phyloP scores from a whole-genome alignment of 2,113 vertebrate genomes.

The Varanus komodoensis region DNA sequence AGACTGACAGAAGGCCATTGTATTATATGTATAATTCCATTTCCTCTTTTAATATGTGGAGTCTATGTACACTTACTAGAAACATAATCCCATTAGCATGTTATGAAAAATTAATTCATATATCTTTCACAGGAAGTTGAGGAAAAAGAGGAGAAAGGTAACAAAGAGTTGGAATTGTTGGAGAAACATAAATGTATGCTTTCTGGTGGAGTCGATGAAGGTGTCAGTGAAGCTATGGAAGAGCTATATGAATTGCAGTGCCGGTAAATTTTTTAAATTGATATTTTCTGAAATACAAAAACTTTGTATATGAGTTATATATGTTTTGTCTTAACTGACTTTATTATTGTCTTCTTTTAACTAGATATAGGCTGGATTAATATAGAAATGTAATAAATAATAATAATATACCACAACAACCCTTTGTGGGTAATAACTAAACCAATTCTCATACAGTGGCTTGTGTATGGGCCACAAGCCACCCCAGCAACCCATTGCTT shows the following conservation, averaged over 20 bases:
- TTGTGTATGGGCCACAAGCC: too few relatives aligned
- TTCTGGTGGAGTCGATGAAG: constrained; percentile 78
- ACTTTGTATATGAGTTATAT: neutral
- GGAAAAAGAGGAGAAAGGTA: constrained; percentile 78
- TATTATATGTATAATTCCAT: neutral
- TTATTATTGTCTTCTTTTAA: neutral
- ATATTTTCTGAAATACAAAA: neutral
- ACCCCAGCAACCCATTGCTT: too few relatives aligned
- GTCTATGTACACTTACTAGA: neutral
- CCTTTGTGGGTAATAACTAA: too few relatives aligned
- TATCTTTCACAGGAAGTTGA: constrained; percentile 72
- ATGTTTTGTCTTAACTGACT: neutral
- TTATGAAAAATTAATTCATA: neutral
- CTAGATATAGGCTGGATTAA: too few relatives aligned
- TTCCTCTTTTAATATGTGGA: neutral
- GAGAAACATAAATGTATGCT: constrained; percentile 79
- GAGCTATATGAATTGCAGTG: constrained; percentile 75
- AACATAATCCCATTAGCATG: neutral
- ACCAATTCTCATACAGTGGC: too few relatives aligned
- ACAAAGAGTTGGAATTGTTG: constrained; percentile 74
- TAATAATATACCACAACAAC: too few relatives aligned
- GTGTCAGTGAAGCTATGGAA: constrained; percentile 77
- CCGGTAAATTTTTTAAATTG: constrained; percentile 70
- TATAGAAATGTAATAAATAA: too few relatives aligned
- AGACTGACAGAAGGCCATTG: neutral